phyloP scores from a whole-genome alignment of 2,888 invertebrate genomes.

The Drosophila pseudotakahashii region DNA sequence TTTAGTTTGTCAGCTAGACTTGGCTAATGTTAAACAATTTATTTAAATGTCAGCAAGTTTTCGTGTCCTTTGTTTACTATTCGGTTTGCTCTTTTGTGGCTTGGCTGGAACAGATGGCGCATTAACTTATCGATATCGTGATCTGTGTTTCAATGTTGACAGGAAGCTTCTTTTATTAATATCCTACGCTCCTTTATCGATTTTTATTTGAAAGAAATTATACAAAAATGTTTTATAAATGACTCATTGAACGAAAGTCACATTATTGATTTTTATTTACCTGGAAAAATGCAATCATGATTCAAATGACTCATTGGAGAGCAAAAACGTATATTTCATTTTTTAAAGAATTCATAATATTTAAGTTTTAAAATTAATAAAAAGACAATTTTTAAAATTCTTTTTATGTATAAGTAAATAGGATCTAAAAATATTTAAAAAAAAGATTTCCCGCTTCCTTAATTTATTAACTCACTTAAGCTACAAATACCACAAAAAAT shows the following conservation, averaged over 20 bases:
- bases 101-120: slow-evolving; percentile 25
- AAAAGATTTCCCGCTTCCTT: no score
- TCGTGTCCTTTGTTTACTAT: slow-evolving; percentile 29
- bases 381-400: no score
- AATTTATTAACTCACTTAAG: no score
- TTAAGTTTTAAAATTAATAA: no score
- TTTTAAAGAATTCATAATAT: no score
- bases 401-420: no score
- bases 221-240: not conserved
- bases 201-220: not conserved
- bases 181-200: not conserved
- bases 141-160: slow-evolving; percentile 5
- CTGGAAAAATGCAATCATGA: not conserved
- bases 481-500: no score
- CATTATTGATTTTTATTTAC: not conserved
- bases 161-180: not conserved
- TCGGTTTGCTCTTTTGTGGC: slow-evolving; percentile 28
- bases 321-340: no score
- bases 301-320: not conserved
- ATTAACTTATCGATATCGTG: slow-evolving; percentile 38
- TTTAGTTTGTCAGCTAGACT: slow-evolving; percentile 61
- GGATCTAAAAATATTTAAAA: no score
- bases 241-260: not conserved
- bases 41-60: slow-evolving; percentile 77
- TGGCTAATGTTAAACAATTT: slow-evolving; percentile 74